A percentile compares a stretch with the other conserved stretches of the same genome.
Evolutionary conservation across 2,888 invertebrate species (phyloP).

Genomic region (Daptonema setosum): DNA sequence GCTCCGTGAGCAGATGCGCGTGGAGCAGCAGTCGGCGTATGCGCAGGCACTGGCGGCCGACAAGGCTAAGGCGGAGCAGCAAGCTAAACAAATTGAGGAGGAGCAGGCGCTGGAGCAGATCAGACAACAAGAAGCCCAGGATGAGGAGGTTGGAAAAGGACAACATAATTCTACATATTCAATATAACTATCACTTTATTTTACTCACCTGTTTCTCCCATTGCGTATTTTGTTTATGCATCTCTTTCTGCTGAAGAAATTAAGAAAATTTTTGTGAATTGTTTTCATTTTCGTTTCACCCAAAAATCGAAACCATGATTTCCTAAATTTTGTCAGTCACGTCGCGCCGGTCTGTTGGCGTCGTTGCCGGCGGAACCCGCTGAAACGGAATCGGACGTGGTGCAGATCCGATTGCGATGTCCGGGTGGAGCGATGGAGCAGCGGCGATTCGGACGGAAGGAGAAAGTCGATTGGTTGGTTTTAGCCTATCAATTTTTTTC

Average conservation of each 20-base stretch:
- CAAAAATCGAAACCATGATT: too few species aligned
- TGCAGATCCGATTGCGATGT: neutral
- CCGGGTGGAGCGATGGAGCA: neutral
- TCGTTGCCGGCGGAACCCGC: neutral
- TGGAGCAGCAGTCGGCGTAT: neutral
- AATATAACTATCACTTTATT: too few species aligned
- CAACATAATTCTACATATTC: too few species aligned
- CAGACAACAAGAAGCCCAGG: neutral
- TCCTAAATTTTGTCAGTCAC: neutral
- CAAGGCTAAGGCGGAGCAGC: neutral
- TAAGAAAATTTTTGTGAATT: too few species aligned
- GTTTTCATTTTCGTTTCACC: too few species aligned
- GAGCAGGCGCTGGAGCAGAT: neutral
- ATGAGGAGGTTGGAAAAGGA: too few species aligned
- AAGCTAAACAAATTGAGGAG: neutral
- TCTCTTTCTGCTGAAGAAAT: too few species aligned
- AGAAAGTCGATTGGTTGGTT: too few species aligned
- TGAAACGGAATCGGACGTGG: neutral
- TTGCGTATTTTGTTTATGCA: too few species aligned
- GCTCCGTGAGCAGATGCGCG: neutral
- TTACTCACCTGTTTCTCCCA: too few species aligned
- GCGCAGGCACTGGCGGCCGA: neutral
- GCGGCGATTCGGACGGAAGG: neutral
- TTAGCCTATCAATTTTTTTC: too few species aligned
- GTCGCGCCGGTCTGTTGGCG: neutral